These are phyloP conservation scores for Cyanoderma ruficeps DNA, from an alignment of 2,113 vertebrate species.

Conservation along the genomic window DNA sequence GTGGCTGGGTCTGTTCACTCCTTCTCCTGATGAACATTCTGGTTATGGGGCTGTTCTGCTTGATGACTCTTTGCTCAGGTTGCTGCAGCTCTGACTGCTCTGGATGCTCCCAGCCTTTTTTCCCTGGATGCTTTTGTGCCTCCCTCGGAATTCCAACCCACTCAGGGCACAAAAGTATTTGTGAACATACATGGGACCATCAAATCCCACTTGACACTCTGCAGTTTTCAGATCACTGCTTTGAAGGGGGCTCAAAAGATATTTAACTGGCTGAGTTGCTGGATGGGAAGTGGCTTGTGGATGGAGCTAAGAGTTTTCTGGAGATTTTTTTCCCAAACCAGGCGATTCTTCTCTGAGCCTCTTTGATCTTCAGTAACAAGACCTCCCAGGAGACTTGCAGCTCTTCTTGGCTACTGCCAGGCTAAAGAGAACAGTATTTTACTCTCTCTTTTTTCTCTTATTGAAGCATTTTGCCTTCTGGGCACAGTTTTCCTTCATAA, in stretches of 20 bases:
- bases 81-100: not conserved
- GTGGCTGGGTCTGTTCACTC: not conserved
- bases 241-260: not conserved
- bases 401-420: conserved; percentile 3
- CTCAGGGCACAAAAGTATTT: not conserved
- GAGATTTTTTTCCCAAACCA: conserved; percentile 27
- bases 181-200: not conserved
- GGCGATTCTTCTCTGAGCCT: not conserved
- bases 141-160: not conserved
- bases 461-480: conserved; percentile 8
- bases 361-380: conserved; percentile 47
- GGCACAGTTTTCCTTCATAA: not conserved
- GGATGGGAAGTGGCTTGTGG: not conserved
- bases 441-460: not conserved
- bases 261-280: not conserved
- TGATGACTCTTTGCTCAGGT: not conserved
- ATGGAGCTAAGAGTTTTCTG: conserved; percentile 28
- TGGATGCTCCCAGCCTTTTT: not conserved
- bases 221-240: not conserved
- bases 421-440: conserved; percentile 7
- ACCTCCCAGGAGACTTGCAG: conserved; percentile 22
- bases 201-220: not conserved
- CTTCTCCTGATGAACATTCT: not conserved
- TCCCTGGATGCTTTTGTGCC: not conserved
- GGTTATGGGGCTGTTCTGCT: not conserved